Conservation (phyloP, 2,113 vertebrate species). For the Spilogale gracilis region DNA sequence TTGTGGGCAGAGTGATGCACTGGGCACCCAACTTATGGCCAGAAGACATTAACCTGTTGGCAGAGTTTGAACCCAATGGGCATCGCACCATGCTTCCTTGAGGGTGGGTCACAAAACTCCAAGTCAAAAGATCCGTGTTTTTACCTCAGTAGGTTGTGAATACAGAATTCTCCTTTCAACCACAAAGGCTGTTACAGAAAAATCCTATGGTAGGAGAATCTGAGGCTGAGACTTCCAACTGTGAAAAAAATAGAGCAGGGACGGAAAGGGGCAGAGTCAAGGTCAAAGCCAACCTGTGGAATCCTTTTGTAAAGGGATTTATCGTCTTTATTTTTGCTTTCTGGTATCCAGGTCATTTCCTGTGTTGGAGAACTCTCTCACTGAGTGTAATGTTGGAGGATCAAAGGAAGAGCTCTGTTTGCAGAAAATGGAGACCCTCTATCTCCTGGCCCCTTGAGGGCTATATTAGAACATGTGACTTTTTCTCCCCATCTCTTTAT, state of each 20-base stretch:
- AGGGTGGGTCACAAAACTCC: background rate
- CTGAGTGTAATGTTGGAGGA: background rate
- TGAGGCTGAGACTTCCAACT: slow-evolving; percentile 14
- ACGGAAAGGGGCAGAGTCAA: background rate
- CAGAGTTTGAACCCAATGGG: background rate
- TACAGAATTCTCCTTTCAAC: background rate
- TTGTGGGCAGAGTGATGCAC: background rate
- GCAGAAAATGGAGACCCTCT: background rate
- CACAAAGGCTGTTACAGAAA: background rate
- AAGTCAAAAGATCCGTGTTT: background rate
- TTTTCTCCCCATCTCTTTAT: background rate
- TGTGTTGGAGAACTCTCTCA: background rate
- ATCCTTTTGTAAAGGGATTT: background rate
- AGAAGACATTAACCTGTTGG: background rate
- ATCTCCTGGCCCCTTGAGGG: background rate
- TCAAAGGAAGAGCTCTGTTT: background rate
- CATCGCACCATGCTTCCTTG: background rate
- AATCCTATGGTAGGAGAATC: background rate
- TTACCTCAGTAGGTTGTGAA: background rate
- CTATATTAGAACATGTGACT: background rate
- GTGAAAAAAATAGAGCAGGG: background rate
- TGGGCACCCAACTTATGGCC: background rate
- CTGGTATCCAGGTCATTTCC: background rate
- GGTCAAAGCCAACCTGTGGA: background rate
- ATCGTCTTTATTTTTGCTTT: background rate